Base-by-base conservation (phyloP, 2,888 invertebrate genomes). In the Melikaiella ostensackeni region DNA sequence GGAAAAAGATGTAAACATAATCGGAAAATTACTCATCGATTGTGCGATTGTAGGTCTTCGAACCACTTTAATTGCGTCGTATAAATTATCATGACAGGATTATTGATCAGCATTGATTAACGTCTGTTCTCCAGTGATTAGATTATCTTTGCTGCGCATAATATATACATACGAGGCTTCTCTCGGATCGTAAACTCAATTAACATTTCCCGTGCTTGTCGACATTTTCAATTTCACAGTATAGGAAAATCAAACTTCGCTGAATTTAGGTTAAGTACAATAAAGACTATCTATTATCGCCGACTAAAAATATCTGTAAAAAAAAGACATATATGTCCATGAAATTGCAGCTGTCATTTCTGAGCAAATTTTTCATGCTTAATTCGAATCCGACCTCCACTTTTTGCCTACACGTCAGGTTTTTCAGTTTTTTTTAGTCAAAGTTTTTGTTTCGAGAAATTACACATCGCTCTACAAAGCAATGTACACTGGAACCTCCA, bases 31-130 rank as follows among this genome's bases (percentile, higher is more conserved):
- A 50, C 11, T 70, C 2, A 50, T 46, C 30, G 24, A 70, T 30
- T 50, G 19, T 3, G 8, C 11, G 3, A 57, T 33, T 62, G 30
- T 30, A 8, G 27, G 66, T 19, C 27, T 50, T 50, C 11, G 6
- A 70, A 70, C 2, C n/a, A 30, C 66, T 30, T 70, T 70, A 33
- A n/a, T 50, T 50, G 46, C 46, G 16, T 50, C 3, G n/a, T 27
- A 70, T 70, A 30, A 50, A 70, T 70, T 70, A 50, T 30, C 50
- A 50, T 50, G 50, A 46, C 30, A 50, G 27, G 50, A 50, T 70
- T 70, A 70, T 70, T 70, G 66, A 70, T 46, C 30, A 50, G 50
- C n/a, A 70, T 70, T 70, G 66, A 70, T 70, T 70, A 70, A 50
- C 66, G 66, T 50, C 66, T 70, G 50, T 70, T 30, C 66, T n/a